Conservation (phyloP, 2,797 vertebrate genomes). For the Rhadinocentrus ornatus region DNA sequence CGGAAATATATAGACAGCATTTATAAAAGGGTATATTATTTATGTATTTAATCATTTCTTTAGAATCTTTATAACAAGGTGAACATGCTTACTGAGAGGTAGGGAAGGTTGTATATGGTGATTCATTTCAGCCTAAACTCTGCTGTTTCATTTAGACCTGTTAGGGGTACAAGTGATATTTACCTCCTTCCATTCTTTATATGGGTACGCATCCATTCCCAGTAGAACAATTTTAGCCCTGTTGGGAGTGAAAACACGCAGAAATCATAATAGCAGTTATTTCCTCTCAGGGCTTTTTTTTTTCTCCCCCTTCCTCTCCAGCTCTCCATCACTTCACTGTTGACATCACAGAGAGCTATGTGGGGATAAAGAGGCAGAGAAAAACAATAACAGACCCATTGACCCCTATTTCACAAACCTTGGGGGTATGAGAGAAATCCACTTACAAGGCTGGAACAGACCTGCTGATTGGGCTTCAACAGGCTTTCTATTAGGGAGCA, state of each 20-base stretch:
- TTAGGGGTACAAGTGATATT: constrained; percentile 74
- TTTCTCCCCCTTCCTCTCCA: constrained; percentile 10
- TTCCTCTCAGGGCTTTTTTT: constrained; percentile 60
- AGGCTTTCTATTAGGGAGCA: constrained; percentile 62
- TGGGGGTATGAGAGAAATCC: constrained; percentile 71
- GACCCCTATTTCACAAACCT: constrained; percentile 80
- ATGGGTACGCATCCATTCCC: constrained; percentile 52
- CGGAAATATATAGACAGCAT: constrained; percentile 21
- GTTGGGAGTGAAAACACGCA: constrained; percentile 58
- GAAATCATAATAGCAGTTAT: constrained; percentile 77
- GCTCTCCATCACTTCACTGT: constrained; percentile 72
- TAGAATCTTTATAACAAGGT: constrained; percentile 21
- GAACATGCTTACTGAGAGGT: neutral
- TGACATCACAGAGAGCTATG: constrained; percentile 73
- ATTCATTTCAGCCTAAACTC: constrained; percentile 52
- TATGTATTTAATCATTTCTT: constrained; percentile 35
- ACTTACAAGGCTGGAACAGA: constrained; percentile 69
- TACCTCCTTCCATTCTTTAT: constrained; percentile 65
- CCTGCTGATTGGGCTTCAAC: constrained; percentile 71
- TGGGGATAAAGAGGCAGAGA: constrained; percentile 77
- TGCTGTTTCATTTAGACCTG: constrained; percentile 64
- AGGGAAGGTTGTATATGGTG: constrained; percentile 33
- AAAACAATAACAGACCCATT: constrained; percentile 82
- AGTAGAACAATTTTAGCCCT: constrained; percentile 70
- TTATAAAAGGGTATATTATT: constrained; percentile 21